These are phyloP conservation scores for Scytalopus superciliaris DNA, from an alignment of 2,113 vertebrate genomes.

Conservation along the genomic window DNA sequence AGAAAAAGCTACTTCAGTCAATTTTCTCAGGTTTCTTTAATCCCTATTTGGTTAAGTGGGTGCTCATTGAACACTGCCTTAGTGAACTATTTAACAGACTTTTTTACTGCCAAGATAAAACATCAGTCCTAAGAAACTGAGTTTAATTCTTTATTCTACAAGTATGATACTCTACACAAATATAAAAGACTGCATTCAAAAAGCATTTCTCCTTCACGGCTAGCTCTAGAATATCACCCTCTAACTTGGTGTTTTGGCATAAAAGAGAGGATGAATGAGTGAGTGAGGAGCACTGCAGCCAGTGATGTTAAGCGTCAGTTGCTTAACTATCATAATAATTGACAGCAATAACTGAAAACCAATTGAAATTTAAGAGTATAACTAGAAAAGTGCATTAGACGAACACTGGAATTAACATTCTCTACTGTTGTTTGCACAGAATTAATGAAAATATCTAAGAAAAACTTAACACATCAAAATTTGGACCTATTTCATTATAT, in stretches of 20 bases:
- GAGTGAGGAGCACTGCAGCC: not conserved
- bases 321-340: not conserved
- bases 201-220: not conserved
- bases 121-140: not conserved
- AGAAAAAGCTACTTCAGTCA: not conserved
- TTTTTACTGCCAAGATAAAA: not conserved
- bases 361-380: not conserved
- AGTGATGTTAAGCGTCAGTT: not conserved
- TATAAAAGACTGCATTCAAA: not conserved
- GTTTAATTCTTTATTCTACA: not conserved
- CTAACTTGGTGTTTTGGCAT: not conserved
- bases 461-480: not conserved
- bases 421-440: not conserved
- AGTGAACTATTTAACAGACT: not conserved
- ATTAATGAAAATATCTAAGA: not conserved
- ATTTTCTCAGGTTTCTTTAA: not conserved
- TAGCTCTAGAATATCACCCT: not conserved
- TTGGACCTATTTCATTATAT: not conserved
- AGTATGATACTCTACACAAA: not conserved
- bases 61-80: not conserved
- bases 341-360: not conserved
- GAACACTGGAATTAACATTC: not conserved
- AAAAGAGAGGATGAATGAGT: not conserved
- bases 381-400: not conserved
- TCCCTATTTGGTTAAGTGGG: not conserved